These are phyloP conservation scores for Eupithecia vulgata DNA, from an alignment of 2,888 invertebrate species.

Conservation along the genomic window DNA sequence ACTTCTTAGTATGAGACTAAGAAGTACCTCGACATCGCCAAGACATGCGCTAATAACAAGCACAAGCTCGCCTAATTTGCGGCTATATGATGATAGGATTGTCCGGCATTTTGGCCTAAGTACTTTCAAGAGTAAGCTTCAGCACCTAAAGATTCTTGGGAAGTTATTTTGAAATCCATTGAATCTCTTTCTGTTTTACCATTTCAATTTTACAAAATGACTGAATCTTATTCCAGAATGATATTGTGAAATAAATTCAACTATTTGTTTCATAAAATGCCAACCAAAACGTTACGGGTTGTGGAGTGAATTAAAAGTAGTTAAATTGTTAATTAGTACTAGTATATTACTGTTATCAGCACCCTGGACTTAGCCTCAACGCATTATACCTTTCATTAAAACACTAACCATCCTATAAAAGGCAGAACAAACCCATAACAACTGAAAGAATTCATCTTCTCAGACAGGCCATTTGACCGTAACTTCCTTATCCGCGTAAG, in stretches of 20 bases:
- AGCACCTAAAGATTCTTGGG: neutral
- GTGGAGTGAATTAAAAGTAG: no score
- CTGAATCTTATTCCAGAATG: neutral
- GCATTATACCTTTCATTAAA: neutral
- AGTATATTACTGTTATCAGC: neutral
- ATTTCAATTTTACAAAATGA: neutral
- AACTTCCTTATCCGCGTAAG: slow-evolving; percentile 14
- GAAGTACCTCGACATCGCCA: neutral
- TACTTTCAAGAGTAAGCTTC: neutral
- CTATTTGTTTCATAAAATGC: neutral
- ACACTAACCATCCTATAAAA: neutral
- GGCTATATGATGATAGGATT: neutral
- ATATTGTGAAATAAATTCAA: neutral
- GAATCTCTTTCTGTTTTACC: neutral
- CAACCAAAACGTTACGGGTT: neutral
- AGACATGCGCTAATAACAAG: no score
- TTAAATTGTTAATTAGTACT: neutral
- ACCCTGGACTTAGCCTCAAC: neutral
- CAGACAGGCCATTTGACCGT: slow-evolving; percentile 8
- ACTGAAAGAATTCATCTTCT: neutral
- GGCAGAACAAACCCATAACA: neutral
- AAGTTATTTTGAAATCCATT: neutral
- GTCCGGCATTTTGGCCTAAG: neutral
- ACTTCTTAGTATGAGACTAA: no score
- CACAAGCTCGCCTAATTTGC: neutral